These are phyloP conservation scores for Anodontia alba DNA, from an alignment of 2,888 invertebrate genomes.

Conservation along the genomic window DNA sequence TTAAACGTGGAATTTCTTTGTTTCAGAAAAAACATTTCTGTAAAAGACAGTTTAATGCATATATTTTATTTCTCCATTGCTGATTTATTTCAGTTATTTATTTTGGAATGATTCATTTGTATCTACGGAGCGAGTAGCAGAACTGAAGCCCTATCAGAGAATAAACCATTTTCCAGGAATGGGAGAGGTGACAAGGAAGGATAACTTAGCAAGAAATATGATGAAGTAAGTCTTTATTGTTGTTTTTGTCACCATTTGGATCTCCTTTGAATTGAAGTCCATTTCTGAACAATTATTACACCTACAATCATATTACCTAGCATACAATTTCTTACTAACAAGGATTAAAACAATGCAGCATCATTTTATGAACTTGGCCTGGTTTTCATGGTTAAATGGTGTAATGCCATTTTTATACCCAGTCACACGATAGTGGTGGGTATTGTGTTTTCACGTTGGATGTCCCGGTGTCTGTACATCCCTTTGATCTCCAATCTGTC, in stretches of 20 bases:
- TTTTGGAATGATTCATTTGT: constrained; percentile 84
- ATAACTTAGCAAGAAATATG: constrained; percentile 84
- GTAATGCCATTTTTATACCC: no score
- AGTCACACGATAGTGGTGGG: no score
- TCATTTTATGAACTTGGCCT: not conserved
- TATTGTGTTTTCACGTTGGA: no score
- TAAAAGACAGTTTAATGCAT: no score
- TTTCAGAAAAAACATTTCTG: no score
- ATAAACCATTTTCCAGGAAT: constrained; percentile 85
- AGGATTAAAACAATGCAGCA: not conserved
- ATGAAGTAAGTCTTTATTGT: constrained; percentile 75
- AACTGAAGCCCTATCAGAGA: constrained; percentile 83
- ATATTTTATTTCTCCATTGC: not conserved
- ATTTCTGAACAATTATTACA: no score
- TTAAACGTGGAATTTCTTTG: no score
- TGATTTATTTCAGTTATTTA: constrained; percentile 79
- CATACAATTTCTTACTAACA: not conserved
- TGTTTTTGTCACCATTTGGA: not conserved
- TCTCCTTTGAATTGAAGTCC: no score
- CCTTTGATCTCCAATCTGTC: no score
- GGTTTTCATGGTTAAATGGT: no score
- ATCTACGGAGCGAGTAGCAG: constrained; percentile 82
- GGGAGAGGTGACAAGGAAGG: constrained; percentile 85
- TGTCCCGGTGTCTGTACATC: no score
- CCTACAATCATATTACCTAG: no score